Evolutionary conservation across 1,140 invertebrate genomes (phyloP), one percentile per base, ranked within the genome.

Genomic region (Homarus americanus): DNA sequence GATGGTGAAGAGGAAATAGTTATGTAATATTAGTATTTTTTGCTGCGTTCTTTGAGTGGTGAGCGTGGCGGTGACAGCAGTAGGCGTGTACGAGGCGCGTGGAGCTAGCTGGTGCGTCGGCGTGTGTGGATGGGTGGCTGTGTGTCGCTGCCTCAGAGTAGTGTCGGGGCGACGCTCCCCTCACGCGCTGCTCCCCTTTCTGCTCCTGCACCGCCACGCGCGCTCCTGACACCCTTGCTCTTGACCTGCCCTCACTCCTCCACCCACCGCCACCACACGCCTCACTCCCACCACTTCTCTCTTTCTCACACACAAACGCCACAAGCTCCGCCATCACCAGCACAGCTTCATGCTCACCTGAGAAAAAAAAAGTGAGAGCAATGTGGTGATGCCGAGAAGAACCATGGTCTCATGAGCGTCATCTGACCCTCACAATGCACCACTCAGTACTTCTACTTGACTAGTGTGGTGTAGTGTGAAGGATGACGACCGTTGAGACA

Each of bases 151-250:
- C 1, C 20, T 32, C n/a, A 66, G n/a, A 49, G 78, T 83, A 76
- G 87, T 90, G 87, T 90, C 76, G 87, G 87, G 87, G 87, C 80
- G 87, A 76, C 87, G 87, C 79, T 90, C 87, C 87, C 87, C 80
- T 90, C 69, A 82, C 80, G 87, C 79, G 72, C 72, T 83, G 87
- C 87, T 53, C 36, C 80, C 83, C 83, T 86, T 34, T 49, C 72
- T 73, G 20, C 69, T 75, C 41, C 44, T 34, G 69, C 72, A 36
- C 17, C 24, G 38, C 49, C 63, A n/a, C 83, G 36, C 72, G 32
- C 58, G 41, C 86, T 86, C 83, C 66, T 73, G 72, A 32, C 72
- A 53, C 80, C n/a, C 66, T 78, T 41, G 38, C 41, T 76, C 80
- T 73, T 40, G 20, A 17, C 41, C n/a, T 41, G 32, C 4, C 82